Evolutionary conservation across 2,888 invertebrate genomes (phyloP), one percentile per base, ranked within the genome.

Genomic region (Proisotoma minuta): DNA sequence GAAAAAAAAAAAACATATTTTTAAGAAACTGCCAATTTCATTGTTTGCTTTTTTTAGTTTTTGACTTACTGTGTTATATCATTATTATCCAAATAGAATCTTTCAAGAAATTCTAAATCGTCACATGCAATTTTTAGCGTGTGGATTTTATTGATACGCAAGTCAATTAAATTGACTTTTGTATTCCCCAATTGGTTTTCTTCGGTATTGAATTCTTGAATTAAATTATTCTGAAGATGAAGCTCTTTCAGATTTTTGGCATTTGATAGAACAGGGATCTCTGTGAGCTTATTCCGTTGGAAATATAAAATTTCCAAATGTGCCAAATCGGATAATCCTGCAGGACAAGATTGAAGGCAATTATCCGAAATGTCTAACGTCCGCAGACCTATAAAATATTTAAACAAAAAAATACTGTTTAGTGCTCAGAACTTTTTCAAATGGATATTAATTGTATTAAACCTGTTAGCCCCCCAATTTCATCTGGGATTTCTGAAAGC

Each of bases 61-160:
- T 34, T 8, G 8, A 43, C 79, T 71, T 76, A 83, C 83, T 75
- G 76, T 27, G 79, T 77, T 62, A 84, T 80, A 73, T 84, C 84
- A 77, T 94, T 94, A 78, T 91, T 91, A 10, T 89, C 87, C 60
- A 94, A 78, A 80, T 95, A 93, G 52, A 95, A 82, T 70, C 91
- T 83, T 74, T 89, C 87, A 50, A 94, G 79, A 73, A 85, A 85
- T 73, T 88, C 84, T 59, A 73, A 60, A 56, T 73, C 68, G 0
- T 69, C 69, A 18, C 63, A 66, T 20, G 57, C 53, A 29, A 71
- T 65, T n/a, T 49, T 40, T 20, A 73, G 39, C 12, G 59, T 57
- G n/a, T 57, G 57, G 47, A 73, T 66, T 60, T 73, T 73, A 50
- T 73, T 73, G 18, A 52, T 48, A 15, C 73, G 70, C 23, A 69